phyloP scores from a whole-genome alignment of 2,113 vertebrate species.

The Scomber colias region DNA sequence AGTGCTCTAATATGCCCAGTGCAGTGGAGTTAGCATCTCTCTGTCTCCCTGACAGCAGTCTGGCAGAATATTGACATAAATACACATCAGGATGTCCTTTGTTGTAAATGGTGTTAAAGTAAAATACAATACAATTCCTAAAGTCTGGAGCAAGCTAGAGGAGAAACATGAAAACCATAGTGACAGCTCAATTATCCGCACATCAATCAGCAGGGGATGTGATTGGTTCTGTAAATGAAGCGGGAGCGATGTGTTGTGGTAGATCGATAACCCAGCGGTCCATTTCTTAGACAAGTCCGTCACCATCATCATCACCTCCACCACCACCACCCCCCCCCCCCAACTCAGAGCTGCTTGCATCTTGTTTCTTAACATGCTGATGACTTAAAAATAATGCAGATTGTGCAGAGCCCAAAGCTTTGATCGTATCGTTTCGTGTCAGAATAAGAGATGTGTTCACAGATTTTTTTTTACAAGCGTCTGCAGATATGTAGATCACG shows the following conservation, averaged over 20 bases:
- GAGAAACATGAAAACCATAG: constrained; percentile 77
- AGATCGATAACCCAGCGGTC: constrained; percentile 81
- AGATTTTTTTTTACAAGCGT: not conserved
- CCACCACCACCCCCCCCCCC: constrained; percentile 57
- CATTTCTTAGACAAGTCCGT: constrained; percentile 66
- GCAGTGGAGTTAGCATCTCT: constrained; percentile 62
- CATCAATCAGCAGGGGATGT: constrained; percentile 80
- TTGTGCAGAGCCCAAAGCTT: constrained; percentile 25
- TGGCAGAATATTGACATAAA: constrained; percentile 79
- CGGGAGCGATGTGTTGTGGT: constrained; percentile 69
- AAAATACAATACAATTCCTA: constrained; percentile 82
- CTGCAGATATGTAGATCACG: constrained; percentile 20
- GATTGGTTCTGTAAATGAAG: constrained; percentile 80
- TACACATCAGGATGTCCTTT: constrained; percentile 78
- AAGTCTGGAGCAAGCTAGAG: constrained; percentile 60
- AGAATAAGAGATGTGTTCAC: not conserved
- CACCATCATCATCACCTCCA: constrained; percentile 58
- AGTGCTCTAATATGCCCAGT: constrained; percentile 60
- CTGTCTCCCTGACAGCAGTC: constrained; percentile 67
- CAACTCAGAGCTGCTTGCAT: constrained; percentile 56
- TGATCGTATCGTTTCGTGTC: constrained; percentile 5
- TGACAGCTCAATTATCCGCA: constrained; percentile 84
- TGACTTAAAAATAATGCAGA: constrained; percentile 45
- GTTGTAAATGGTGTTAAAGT: constrained; percentile 75
- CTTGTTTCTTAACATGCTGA: constrained; percentile 59